phyloP scores from a whole-genome alignment of 2,888 invertebrate genomes.

The Augochlorella aurata region DNA sequence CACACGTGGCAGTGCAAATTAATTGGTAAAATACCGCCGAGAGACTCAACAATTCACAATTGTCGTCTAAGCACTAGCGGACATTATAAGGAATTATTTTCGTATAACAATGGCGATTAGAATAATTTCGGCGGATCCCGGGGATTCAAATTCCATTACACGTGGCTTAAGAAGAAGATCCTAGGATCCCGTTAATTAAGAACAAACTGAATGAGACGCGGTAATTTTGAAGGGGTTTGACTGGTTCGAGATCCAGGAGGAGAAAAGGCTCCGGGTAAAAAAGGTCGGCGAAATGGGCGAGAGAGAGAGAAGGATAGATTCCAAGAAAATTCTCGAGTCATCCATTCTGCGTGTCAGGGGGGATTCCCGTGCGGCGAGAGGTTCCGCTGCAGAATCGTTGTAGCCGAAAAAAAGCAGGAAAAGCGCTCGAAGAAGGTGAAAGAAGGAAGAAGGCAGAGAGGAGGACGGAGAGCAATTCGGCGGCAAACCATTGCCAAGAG shows the following conservation, averaged over 20 bases:
- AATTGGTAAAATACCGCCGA: no score
- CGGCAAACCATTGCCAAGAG: constrained; percentile 36
- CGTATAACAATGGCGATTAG: neutral
- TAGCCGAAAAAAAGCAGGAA: constrained; percentile 28
- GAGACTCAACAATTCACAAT: neutral
- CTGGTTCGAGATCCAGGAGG: constrained; percentile 17
- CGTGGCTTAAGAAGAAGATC: neutral
- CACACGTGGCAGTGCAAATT: no score
- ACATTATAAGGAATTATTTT: neutral
- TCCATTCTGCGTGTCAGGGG: constrained; percentile 75
- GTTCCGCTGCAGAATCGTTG: constrained; percentile 59
- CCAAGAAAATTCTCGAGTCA: constrained; percentile 74
- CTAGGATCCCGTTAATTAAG: constrained; percentile 17
- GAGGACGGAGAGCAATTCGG: constrained; percentile 32
- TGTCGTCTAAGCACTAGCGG: neutral
- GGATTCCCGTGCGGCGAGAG: constrained; percentile 72
- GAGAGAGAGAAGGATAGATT: neutral
- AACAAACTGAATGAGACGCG: constrained; percentile 15
- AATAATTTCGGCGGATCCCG: neutral
- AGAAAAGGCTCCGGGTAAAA: neutral
- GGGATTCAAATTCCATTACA: neutral
- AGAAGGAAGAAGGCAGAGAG: neutral
- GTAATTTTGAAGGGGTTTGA: constrained; percentile 38
- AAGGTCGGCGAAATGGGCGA: constrained; percentile 7
- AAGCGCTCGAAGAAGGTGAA: constrained; percentile 24